Evolutionary conservation across 2,797 vertebrate genomes (phyloP).

Genomic region (Dipus sagitta): DNA sequence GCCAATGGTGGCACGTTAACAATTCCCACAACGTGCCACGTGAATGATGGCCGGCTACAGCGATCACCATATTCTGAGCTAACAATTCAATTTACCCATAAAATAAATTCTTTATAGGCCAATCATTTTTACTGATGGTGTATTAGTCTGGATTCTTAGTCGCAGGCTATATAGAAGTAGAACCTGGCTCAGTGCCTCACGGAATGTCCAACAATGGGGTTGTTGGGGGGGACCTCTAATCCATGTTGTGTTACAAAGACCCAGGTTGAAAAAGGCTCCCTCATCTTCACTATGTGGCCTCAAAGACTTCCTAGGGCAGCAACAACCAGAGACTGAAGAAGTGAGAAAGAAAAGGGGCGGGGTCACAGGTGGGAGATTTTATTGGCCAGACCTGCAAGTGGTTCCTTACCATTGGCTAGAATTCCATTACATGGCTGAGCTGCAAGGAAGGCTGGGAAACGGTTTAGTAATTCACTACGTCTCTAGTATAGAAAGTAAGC

Average conservation of each 20-base stretch:
- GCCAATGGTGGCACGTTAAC: not conserved
- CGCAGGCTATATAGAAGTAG: slow-evolving; percentile 32
- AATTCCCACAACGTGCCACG: not conserved
- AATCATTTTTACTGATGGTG: slow-evolving; percentile 57
- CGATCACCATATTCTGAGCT: not conserved
- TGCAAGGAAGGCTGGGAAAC: not conserved
- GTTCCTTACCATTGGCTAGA: not conserved
- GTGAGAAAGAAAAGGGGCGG: not conserved
- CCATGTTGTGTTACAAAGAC: not conserved
- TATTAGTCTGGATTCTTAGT: slow-evolving; percentile 40
- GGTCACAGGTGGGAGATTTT: not conserved
- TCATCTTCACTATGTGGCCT: not conserved
- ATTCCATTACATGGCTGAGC: not conserved
- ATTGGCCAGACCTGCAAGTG: not conserved
- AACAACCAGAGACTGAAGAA: not conserved
- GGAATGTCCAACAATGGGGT: not conserved
- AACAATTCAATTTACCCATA: slow-evolving; percentile 60
- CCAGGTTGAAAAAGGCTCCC: not conserved
- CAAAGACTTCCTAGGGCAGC: not conserved
- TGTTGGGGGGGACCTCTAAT: not conserved
- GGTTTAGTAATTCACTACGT: not conserved
- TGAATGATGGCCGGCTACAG: slow-evolving; percentile 16
- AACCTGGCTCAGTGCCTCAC: not conserved
- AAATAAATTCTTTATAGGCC: slow-evolving; percentile 60
- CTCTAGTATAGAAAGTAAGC: not conserved